phyloP scores from a whole-genome alignment of 2,888 invertebrate species.

The Sphaerophoria rueppellii region DNA sequence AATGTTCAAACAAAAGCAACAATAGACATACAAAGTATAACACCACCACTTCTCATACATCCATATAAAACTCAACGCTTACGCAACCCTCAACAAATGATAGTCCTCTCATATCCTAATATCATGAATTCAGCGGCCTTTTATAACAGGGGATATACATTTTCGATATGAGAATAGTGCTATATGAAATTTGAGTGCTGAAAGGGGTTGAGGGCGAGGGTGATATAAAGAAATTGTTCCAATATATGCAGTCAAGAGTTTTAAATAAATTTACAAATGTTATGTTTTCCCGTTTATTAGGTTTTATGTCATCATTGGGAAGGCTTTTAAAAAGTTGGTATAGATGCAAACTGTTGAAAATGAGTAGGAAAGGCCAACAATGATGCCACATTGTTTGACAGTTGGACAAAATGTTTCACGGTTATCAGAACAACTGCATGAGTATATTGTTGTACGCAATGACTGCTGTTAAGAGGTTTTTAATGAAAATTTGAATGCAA shows the following conservation, averaged over 20 bases:
- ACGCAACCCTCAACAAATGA: constrained; percentile 12
- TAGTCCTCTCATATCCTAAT: constrained; percentile 23
- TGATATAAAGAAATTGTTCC: constrained; percentile 20
- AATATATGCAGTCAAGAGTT: constrained; percentile 62
- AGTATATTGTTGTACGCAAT: constrained; percentile 32
- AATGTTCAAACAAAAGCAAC: constrained; percentile 73
- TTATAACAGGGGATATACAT: constrained; percentile 37
- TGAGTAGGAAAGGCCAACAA: constrained; percentile 17
- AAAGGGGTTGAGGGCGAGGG: constrained; percentile 45
- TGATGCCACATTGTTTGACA: constrained; percentile 66
- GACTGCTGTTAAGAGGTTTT: constrained; percentile 62
- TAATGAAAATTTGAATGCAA: constrained; percentile 47
- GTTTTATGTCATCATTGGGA: constrained; percentile 73
- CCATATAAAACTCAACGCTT: neutral
- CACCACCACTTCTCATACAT: constrained; percentile 15
- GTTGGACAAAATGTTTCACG: constrained; percentile 70
- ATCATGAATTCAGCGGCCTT: constrained; percentile 35
- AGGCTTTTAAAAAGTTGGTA: constrained; percentile 44
- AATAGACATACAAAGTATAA: constrained; percentile 51
- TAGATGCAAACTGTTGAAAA: constrained; percentile 10
- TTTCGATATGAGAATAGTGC: constrained; percentile 10
- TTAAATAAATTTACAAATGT: constrained; percentile 74
- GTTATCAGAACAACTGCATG: constrained; percentile 21
- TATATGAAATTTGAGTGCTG: neutral
- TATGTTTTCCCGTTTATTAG: constrained; percentile 71